Percentiles rank a stretch among this genome's conserved stretches.
Conservation (phyloP, 2,113 vertebrate species). For the Nymphicus hollandicus region DNA sequence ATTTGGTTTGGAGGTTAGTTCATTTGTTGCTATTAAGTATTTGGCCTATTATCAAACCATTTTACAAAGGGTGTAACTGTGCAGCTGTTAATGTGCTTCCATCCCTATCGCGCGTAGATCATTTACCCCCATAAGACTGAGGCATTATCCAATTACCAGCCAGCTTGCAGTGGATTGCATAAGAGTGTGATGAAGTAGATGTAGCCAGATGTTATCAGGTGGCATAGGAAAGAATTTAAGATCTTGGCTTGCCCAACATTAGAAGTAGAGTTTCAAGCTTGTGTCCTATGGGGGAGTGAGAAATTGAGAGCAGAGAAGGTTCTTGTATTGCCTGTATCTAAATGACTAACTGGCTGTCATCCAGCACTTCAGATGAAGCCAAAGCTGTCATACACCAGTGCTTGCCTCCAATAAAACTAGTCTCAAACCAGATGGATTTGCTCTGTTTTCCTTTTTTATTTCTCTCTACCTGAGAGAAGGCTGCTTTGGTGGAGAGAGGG, state of each 20-base stretch:
- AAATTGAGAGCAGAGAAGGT: not conserved
- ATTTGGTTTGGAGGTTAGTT: constrained; percentile 52
- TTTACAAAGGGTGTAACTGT: constrained; percentile 54
- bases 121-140: constrained; percentile 15
- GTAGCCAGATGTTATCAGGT: constrained; percentile 21
- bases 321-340: not conserved
- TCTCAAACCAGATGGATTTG: rapidly evolving
- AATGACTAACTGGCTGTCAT: not conserved
- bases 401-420: not conserved
- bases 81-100: constrained; percentile 1
- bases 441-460: not conserved
- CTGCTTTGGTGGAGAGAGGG: not conserved
- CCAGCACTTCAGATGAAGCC: not conserved
- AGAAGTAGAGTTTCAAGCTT: not conserved
- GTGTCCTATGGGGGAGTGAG: not conserved
- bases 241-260: constrained; percentile 13
- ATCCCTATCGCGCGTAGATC: not conserved
- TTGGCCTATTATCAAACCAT: constrained; percentile 56
- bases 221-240: not conserved
- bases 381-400: rapidly evolving
- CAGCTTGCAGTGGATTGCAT: not conserved
- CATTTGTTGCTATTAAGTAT: constrained; percentile 43
- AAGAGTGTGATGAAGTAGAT: not conserved
- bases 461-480: not conserved
- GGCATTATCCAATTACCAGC: constrained; percentile 19